These are phyloP conservation scores for Fissipunctia ypsillon DNA, from an alignment of 2,888 invertebrate genomes.

Conservation along the genomic window DNA sequence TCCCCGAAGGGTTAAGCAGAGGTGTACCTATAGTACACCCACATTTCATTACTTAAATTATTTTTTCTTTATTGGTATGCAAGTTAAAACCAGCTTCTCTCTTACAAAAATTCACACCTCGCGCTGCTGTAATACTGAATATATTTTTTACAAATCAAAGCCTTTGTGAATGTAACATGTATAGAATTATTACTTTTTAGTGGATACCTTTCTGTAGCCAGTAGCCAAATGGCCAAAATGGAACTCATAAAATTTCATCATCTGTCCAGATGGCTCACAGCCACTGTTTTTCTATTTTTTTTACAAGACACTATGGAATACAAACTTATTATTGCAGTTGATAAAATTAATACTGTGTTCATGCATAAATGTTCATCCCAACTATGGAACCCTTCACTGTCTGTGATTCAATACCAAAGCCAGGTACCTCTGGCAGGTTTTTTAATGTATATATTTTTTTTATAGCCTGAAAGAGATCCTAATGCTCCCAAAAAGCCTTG, in stretches of 20 bases:
- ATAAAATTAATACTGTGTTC: neutral
- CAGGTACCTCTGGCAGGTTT: neutral
- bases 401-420: too few species aligned
- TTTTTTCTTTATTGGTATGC: too few species aligned
- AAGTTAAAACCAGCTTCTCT: too few species aligned
- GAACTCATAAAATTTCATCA: neutral
- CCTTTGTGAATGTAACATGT: neutral
- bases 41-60: too few species aligned
- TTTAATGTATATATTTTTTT: slow-evolving; percentile 56
- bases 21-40: too few species aligned
- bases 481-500: slow-evolving; percentile 95
- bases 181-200: neutral
- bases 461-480: slow-evolving; percentile 91
- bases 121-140: slow-evolving; percentile 67
- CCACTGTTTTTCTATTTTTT: neutral
- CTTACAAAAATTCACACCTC: too few species aligned
- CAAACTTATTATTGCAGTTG: neutral
- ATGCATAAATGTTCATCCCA: neutral
- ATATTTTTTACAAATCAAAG: neutral
- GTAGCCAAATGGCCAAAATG: neutral
- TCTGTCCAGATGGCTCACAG: neutral
- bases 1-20: too few species aligned
- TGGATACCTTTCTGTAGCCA: neutral
- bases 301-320: too few species aligned
- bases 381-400: neutral